phyloP scores from a whole-genome alignment of 37 sponge, comb jelly and placozoan species.

The Mnemiopsis leidyi region DNA sequence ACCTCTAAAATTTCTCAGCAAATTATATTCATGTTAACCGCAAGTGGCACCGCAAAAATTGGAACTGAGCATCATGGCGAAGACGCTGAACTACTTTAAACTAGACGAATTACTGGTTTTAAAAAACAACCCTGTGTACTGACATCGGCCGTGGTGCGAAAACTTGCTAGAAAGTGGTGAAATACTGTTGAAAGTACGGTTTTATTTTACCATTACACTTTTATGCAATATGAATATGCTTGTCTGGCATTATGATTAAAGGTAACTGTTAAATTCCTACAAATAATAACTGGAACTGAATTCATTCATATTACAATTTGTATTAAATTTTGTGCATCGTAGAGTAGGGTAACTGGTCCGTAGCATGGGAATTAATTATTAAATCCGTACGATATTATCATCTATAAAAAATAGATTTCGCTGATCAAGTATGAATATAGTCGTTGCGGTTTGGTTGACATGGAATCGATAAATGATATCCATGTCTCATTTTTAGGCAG shows the following conservation, averaged over 20 bases:
- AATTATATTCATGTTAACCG: too few relatives aligned
- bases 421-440: too few relatives aligned
- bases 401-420: neutral
- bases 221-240: neutral
- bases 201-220: neutral
- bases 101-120: neutral
- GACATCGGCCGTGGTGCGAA: neutral
- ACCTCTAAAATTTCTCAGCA: too few relatives aligned
- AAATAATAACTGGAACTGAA: neutral
- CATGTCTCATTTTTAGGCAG: neutral
- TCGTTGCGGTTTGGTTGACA: neutral
- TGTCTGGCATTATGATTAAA: neutral
- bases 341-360: neutral
- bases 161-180: neutral
- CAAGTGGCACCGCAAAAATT: neutral
- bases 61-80: neutral
- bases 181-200: neutral
- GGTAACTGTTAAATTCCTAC: neutral
- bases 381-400: neutral
- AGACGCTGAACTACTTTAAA: neutral
- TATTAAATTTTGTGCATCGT: neutral
- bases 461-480: neutral
- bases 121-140: neutral
- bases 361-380: neutral
- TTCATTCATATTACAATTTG: too few relatives aligned